Evolutionary conservation across 1,140 invertebrate species (phyloP).

Genomic region (Gerris buenoi): DNA sequence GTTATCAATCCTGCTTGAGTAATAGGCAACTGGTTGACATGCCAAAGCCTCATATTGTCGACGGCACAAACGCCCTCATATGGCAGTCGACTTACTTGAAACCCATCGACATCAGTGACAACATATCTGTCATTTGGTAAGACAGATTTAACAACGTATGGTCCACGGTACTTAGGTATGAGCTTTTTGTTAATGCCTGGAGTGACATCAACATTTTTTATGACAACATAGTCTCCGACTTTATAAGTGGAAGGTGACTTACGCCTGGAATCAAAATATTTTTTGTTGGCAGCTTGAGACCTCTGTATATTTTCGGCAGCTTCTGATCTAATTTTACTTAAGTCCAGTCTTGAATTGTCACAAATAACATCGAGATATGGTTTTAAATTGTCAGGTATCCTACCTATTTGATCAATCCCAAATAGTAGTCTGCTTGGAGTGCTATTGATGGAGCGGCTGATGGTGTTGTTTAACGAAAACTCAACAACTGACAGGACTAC

Average conservation of each 20-base stretch:
- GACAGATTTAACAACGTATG: neutral
- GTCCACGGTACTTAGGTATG: neutral
- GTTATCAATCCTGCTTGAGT: too few relatives aligned
- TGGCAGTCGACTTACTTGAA: neutral
- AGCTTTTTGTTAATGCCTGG: neutral
- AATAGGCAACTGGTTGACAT: too few relatives aligned
- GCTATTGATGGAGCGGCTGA: constrained; percentile 8
- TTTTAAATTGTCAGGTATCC: neutral
- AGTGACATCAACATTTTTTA: neutral
- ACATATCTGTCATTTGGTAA: neutral
- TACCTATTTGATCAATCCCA: constrained; percentile 7
- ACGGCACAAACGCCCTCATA: neutral
- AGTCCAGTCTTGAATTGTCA: neutral
- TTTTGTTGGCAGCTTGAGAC: constrained; percentile 2
- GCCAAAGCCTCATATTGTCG: neutral
- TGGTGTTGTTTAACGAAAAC: constrained; percentile 16
- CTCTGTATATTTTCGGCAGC: neutral
- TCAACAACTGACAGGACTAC: constrained; percentile 9
- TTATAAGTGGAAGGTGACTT: neutral
- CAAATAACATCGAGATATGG: neutral
- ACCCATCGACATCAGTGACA: neutral
- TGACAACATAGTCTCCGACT: neutral
- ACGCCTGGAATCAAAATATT: constrained; percentile 5
- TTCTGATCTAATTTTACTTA: neutral
- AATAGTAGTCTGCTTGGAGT: constrained; percentile 17